Conservation (phyloP, 1,140 invertebrate species). For the Drosophila arawakana region DNA sequence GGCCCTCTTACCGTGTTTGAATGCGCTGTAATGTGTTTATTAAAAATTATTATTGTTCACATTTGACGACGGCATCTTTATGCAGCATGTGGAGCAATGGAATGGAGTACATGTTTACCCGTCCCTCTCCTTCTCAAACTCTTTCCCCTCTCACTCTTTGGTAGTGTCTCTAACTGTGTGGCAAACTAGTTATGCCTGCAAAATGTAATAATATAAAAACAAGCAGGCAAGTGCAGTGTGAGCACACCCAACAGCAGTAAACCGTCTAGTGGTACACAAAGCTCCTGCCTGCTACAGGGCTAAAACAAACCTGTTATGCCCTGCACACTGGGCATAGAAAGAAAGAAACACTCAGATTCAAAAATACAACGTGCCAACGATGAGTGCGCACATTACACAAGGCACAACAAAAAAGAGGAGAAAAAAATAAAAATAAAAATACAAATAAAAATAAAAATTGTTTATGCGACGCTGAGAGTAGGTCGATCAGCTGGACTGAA, state of each 20-base stretch:
- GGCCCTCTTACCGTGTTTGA: constrained; percentile 25
- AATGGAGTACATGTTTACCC: constrained; percentile 6
- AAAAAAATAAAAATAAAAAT: constrained; percentile 17
- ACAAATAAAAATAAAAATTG: constrained; percentile 44
- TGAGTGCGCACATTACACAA: constrained; percentile 78
- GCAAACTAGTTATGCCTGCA: constrained; percentile 65
- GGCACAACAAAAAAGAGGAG: constrained; percentile 37
- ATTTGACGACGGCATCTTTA: constrained; percentile 66
- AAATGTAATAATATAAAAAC: constrained; percentile 41
- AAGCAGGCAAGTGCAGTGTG: neutral
- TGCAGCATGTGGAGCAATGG: constrained; percentile 73
- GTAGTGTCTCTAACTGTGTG: constrained; percentile 44
- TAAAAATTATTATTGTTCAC: constrained; percentile 73
- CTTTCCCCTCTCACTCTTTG: neutral
- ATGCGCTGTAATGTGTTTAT: constrained; percentile 78
- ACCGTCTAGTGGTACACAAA: too few species aligned
- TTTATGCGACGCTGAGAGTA: constrained; percentile 54
- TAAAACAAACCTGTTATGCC: too few species aligned
- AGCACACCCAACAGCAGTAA: too few species aligned
- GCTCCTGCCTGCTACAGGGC: too few species aligned
- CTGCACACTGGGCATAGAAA: neutral
- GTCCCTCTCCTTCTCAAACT: too few species aligned
- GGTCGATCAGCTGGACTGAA: constrained; percentile 47
- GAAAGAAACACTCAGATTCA: constrained; percentile 25
- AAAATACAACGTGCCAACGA: constrained; percentile 68